Evolutionary conservation across 35 echinoderm and acorn worm genomes (phyloP).

Genomic region (Hemicentrotus pulcherrimus): DNA sequence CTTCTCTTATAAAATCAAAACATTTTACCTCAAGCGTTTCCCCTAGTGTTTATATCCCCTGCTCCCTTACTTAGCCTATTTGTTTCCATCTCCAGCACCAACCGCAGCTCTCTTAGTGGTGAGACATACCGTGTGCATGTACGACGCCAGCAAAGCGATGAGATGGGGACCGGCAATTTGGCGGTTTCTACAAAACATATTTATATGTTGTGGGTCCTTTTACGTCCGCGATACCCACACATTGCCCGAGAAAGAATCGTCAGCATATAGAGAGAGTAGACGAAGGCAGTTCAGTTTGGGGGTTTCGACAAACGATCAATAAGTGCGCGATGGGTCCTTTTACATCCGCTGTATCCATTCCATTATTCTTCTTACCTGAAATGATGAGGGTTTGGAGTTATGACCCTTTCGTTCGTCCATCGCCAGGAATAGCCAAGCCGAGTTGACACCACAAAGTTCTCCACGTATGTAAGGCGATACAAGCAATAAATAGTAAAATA

Average conservation of each 20-base stretch:
- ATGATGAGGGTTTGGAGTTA: background rate
- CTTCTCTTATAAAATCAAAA: background rate
- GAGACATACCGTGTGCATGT: background rate
- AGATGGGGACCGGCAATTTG: background rate
- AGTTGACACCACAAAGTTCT: background rate
- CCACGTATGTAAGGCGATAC: background rate
- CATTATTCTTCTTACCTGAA: background rate
- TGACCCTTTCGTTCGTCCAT: background rate
- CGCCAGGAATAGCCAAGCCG: background rate
- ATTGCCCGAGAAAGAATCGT: too few relatives aligned
- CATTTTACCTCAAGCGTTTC: background rate
- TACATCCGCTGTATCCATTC: background rate
- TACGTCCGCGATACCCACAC: too few relatives aligned
- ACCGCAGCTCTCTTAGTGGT: background rate
- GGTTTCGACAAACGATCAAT: background rate
- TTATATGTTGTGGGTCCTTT: too few relatives aligned
- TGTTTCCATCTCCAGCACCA: background rate
- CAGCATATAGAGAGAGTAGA: too few relatives aligned
- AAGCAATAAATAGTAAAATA: constrained; percentile 20
- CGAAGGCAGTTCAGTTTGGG: too few relatives aligned
- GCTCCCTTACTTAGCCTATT: background rate
- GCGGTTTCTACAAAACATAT: background rate
- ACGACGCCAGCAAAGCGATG: too few relatives aligned
- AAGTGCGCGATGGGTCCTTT: background rate
- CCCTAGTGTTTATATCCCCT: background rate